These are phyloP conservation scores for Pyrocephalus nanus DNA, from an alignment of 2,797 vertebrate species.

Conservation along the genomic window DNA sequence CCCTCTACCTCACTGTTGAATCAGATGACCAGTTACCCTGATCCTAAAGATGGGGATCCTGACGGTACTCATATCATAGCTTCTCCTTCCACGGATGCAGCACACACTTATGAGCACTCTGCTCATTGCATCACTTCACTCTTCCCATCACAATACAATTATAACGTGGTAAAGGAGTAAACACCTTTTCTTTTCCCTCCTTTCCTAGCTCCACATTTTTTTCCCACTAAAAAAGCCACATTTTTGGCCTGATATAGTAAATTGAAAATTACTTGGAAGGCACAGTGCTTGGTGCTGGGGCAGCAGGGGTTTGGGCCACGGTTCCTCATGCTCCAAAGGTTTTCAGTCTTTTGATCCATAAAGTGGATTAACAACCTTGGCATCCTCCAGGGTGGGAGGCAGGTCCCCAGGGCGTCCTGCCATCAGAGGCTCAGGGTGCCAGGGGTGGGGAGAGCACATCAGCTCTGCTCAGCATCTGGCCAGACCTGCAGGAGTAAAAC, in stretches of 20 bases:
- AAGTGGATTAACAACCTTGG: not conserved
- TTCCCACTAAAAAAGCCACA: not conserved
- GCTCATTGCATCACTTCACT: not conserved
- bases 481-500: not conserved
- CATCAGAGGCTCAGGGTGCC: not conserved
- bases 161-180: not conserved
- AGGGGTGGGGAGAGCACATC: too few species aligned
- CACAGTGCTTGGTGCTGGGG: accelerated
- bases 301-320: accelerated
- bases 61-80: not conserved
- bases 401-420: not conserved
- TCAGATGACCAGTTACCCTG: not conserved
- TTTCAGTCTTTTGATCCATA: not conserved
- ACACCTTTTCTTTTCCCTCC: not conserved
- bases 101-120: not conserved
- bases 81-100: not conserved
- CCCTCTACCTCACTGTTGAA: not conserved
- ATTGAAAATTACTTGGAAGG: not conserved
- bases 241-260: not conserved
- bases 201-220: not conserved
- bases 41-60: not conserved
- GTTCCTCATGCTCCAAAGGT: not conserved
- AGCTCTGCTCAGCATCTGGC: not conserved
- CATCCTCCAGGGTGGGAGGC: not conserved
- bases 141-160: not conserved